A percentile compares a stretch with the other conserved stretches of the same genome.
phyloP scores from a whole-genome alignment of 2,797 vertebrate genomes.

The Myotis vivesi region DNA sequence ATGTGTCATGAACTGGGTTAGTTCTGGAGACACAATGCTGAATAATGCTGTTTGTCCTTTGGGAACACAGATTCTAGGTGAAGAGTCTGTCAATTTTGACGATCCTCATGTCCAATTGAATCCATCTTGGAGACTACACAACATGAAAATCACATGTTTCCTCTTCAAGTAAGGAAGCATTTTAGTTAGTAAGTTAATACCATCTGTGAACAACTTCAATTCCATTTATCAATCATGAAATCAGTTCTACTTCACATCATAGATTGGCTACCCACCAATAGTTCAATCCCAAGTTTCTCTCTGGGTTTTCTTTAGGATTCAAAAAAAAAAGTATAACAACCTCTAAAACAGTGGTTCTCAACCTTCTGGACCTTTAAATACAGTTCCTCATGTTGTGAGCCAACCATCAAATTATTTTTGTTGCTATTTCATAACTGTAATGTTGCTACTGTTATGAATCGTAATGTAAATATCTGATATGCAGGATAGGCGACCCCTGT shows the following conservation, averaged over 20 bases:
- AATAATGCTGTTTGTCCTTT: not conserved
- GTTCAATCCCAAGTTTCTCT: not conserved
- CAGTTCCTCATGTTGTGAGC: no score
- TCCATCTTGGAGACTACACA: not conserved
- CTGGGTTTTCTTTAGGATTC: not conserved
- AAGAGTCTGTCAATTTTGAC: not conserved
- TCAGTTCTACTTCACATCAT: not conserved
- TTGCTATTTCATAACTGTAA: no score
- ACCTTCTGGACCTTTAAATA: no score
- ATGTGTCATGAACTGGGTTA: not conserved
- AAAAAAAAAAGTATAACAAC: not conserved
- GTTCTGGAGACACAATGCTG: not conserved
- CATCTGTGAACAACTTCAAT: not conserved
- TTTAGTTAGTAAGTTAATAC: not conserved
- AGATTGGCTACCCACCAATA: not conserved
- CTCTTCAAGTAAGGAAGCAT: not conserved
- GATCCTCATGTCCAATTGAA: not conserved
- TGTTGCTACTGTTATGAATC: no score
- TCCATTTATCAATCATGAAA: not conserved
- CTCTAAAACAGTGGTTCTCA: no score
- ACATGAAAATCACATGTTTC: not conserved
- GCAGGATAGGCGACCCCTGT: no score
- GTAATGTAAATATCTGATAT: no score
- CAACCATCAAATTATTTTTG: no score
- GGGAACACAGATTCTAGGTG: not conserved